Conservation (phyloP, 1,140 invertebrate genomes). For the Penaeus japonicus region DNA sequence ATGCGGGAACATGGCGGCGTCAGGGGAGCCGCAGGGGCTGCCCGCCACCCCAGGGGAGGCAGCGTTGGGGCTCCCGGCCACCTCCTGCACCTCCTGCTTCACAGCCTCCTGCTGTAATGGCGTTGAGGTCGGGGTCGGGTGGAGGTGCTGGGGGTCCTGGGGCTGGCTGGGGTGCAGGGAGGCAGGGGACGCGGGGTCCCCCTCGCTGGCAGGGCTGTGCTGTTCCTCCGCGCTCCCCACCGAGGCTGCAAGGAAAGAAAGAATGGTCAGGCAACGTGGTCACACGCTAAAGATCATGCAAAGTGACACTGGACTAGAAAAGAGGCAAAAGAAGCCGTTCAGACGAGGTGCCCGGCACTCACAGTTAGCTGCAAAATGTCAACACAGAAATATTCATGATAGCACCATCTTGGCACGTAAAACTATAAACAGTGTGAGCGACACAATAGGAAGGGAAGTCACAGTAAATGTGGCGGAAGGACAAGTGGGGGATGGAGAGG, state of each 20-base stretch:
- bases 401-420: too few relatives aligned
- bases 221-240: slow-evolving; percentile 47
- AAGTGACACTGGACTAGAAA: background rate
- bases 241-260: slow-evolving; percentile 42
- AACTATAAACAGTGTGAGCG: too few relatives aligned
- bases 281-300: background rate
- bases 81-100: slow-evolving; percentile 42
- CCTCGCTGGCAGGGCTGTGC: slow-evolving; percentile 40
- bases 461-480: background rate
- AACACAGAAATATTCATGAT: too few relatives aligned
- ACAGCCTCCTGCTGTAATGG: slow-evolving; percentile 44
- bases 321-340: background rate
- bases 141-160: slow-evolving; percentile 15
- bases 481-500: background rate
- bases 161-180: slow-evolving; percentile 17
- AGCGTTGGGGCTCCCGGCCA: slow-evolving; percentile 28
- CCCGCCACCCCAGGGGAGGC: slow-evolving; percentile 15
- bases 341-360: too few relatives aligned
- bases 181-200: slow-evolving; percentile 25
- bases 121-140: slow-evolving; percentile 33
- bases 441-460: background rate
- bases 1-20: slow-evolving; percentile 40
- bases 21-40: slow-evolving; percentile 42
- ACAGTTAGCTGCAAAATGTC: too few relatives aligned
- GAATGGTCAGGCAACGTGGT: background rate